Evolutionary conservation across 2,797 vertebrate genomes (phyloP).

Genomic region (Eupleurogrammus muticus): DNA sequence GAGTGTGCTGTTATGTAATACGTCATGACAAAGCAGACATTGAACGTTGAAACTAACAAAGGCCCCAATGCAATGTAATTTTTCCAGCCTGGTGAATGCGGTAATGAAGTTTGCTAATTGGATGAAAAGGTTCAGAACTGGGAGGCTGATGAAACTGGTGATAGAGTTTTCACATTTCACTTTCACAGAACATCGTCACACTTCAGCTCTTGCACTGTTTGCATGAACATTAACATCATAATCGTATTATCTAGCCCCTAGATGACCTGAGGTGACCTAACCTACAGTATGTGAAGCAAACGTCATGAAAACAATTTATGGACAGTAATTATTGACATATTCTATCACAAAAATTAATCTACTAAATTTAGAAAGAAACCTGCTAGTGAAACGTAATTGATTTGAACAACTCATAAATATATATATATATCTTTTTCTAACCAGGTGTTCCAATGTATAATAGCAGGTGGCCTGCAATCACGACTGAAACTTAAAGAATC

Average conservation of each 20-base stretch:
- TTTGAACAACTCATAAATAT: background rate
- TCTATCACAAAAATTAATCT: background rate
- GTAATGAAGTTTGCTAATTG: conserved; percentile 54
- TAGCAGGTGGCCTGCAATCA: too few relatives aligned
- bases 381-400: background rate
- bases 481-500: too few relatives aligned
- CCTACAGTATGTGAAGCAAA: background rate
- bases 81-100: conserved; percentile 29
- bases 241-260: background rate
- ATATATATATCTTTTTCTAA: too few relatives aligned
- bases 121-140: conserved; percentile 28
- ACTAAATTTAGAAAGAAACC: background rate
- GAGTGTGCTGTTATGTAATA: conserved; percentile 16
- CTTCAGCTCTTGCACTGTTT: conserved; percentile 2
- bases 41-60: conserved; percentile 8
- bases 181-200: conserved; percentile 20
- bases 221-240: conserved; percentile 4
- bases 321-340: background rate
- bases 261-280: background rate
- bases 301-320: conserved; percentile 2
- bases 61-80: conserved; percentile 17
- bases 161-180: conserved; percentile 6
- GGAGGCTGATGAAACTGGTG: conserved; percentile 26
- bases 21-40: conserved; percentile 16
- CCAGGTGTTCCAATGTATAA: too few relatives aligned